These are phyloP conservation scores for Muschampia plurimacula DNA, from an alignment of 2,888 invertebrate genomes.

Conservation along the genomic window DNA sequence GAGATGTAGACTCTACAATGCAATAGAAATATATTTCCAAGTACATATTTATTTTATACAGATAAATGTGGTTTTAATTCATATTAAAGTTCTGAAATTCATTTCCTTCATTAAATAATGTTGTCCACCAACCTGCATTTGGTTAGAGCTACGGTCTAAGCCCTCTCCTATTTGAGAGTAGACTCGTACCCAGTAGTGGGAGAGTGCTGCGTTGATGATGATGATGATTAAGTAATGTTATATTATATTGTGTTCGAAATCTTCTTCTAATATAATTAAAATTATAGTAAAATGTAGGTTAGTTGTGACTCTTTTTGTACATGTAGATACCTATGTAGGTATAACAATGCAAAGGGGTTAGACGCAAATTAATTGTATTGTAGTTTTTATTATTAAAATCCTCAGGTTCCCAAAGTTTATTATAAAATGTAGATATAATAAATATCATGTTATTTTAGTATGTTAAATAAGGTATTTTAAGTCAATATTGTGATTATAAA, in stretches of 20 bases:
- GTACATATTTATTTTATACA: conserved; percentile 17
- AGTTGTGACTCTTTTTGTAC: background rate
- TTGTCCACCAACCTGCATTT: too few relatives aligned
- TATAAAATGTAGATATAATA: conserved; percentile 6
- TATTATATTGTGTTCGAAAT: too few relatives aligned
- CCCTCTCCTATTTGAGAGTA: too few relatives aligned
- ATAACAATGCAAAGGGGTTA: background rate
- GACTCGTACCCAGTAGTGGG: too few relatives aligned
- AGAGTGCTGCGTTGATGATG: too few relatives aligned
- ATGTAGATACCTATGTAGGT: background rate
- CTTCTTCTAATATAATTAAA: too few relatives aligned
- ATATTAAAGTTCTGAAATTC: background rate
- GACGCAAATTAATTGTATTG: background rate
- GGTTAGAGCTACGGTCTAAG: too few relatives aligned
- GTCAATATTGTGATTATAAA: conserved; percentile 69
- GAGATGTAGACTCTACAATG: too few relatives aligned
- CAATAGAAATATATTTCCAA: too few relatives aligned
- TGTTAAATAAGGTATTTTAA: conserved; percentile 43
- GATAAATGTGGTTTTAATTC: background rate
- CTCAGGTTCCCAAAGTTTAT: conserved; percentile 34
- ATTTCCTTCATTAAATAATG: background rate
- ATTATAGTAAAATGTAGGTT: background rate
- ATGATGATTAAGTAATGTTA: too few relatives aligned
- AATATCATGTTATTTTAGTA: conserved; percentile 1
- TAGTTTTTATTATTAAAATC: conserved; percentile 5